Evolutionary conservation across 1,140 invertebrate genomes (phyloP).

Genomic region (Danaus melanippus): DNA sequence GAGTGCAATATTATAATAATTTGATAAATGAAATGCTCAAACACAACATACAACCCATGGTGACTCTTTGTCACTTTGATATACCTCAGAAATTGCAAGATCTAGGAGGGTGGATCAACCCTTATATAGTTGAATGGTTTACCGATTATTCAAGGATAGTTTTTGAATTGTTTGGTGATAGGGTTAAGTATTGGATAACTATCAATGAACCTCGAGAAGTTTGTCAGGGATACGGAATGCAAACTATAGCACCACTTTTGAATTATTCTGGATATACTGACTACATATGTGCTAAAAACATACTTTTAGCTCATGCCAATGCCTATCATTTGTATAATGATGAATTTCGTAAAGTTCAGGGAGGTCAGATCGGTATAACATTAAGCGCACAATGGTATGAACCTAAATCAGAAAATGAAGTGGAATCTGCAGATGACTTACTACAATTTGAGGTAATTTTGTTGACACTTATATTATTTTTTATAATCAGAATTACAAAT

Average conservation of each 20-base stretch:
- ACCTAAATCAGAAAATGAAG: slow-evolving; percentile 59
- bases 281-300: slow-evolving; percentile 61
- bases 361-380: slow-evolving; percentile 70
- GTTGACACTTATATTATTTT: too few relatives aligned
- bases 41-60: slow-evolving; percentile 72
- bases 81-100: slow-evolving; percentile 75
- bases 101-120: slow-evolving; percentile 77
- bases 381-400: slow-evolving; percentile 66
- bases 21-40: slow-evolving; percentile 74
- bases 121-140: slow-evolving; percentile 75
- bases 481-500: too few relatives aligned
- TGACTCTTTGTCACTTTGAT: slow-evolving; percentile 80
- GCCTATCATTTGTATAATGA: slow-evolving; percentile 74
- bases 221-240: slow-evolving; percentile 73
- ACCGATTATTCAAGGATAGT: slow-evolving; percentile 74
- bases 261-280: slow-evolving; percentile 67
- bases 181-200: slow-evolving; percentile 78
- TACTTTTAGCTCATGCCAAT: slow-evolving; percentile 45
- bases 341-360: slow-evolving; percentile 36
- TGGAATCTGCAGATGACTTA: slow-evolving; percentile 61
- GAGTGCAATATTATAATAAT: slow-evolving; percentile 76
- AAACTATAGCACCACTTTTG: slow-evolving; percentile 62
- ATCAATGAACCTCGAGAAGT: slow-evolving; percentile 79
- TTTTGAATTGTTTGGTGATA: slow-evolving; percentile 75
- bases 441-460: slow-evolving; percentile 58